Base-by-base conservation (phyloP, 1,140 invertebrate species). In the Drosophila subobscura region DNA sequence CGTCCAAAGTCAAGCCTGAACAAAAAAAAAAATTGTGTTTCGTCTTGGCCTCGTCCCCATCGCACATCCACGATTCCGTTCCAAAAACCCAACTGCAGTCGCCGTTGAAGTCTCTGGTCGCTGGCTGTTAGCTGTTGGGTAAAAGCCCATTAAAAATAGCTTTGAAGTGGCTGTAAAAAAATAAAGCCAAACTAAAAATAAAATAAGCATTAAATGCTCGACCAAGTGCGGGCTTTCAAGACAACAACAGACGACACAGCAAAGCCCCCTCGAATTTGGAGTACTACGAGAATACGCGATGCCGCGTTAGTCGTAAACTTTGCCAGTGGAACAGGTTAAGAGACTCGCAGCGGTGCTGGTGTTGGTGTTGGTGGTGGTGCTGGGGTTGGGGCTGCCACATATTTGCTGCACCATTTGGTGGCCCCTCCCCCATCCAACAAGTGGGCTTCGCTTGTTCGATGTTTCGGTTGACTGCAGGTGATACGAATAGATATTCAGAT, bases 101-200 rank as follows among this genome's bases (percentile, higher is more conserved):
- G 8, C 8, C 29, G 29, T 10, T 37, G 7, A 4, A 16, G 27
- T 27, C 52, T 42, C 27, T 20, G 27, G 37, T 22, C 20, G 22
- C 27, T 42, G 41, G 42, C 16, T 20, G 16, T 20, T 20, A 20
- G 29, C 20, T 56, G 49, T 27, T 37, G 33, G 41, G 79, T 79
- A 84, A 84, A 76, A 76, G 76, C 42, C 76, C 76, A 84, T 84
- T 84, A 84, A 84, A 85, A 84, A 72, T 85, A 76, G 72, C 80
- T 67, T 66, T 78, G 57, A 84, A 84, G 80, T 84, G 79, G 79
- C 61, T 79, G 79, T 84, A 78, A 78, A 68, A 65, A 79, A 79
- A 79, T 71, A 75, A 80, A 80, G 61, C 64, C 60, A 72, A 80
- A 81, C 77, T 80, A 80, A 70, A 80, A 75, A 72, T 76, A 79